Percentiles rank a stretch among this genome's conserved stretches.
phyloP scores from a whole-genome alignment of 2,797 vertebrate species.

The Lithobates pipiens region DNA sequence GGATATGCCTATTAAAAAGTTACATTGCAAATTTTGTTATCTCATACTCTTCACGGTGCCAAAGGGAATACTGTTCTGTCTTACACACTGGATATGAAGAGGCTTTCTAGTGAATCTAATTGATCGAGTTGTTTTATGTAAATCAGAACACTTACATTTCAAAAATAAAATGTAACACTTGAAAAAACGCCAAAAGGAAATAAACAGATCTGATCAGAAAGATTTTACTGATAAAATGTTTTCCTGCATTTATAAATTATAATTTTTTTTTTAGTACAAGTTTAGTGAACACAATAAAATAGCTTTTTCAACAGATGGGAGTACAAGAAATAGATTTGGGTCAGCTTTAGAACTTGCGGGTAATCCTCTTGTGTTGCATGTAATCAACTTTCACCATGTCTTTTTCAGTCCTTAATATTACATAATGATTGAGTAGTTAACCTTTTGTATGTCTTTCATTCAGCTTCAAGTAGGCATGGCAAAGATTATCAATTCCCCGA shows the following conservation, averaged over 20 bases:
- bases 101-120: background rate
- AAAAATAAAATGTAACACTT: background rate
- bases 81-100: background rate
- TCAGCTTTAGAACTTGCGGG: conserved; percentile 15
- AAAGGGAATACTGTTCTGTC: background rate
- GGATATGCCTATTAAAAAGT: background rate
- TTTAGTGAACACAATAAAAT: background rate
- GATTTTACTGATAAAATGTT: background rate
- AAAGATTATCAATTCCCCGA: background rate
- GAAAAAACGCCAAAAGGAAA: background rate
- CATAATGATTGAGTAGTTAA: background rate
- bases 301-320: conserved; percentile 5
- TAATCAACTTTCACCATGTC: conserved; percentile 20
- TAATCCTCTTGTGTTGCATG: conserved; percentile 13
- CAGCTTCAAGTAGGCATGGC: background rate
- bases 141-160: background rate
- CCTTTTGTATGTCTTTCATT: background rate
- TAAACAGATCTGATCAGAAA: background rate
- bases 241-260: background rate
- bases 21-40: background rate
- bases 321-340: conserved; percentile 15
- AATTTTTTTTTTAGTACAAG: too few relatives aligned
- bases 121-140: background rate
- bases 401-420: background rate
- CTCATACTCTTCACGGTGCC: background rate